Conservation (phyloP, 2,888 invertebrate species). For the Drosophila affinis region DNA sequence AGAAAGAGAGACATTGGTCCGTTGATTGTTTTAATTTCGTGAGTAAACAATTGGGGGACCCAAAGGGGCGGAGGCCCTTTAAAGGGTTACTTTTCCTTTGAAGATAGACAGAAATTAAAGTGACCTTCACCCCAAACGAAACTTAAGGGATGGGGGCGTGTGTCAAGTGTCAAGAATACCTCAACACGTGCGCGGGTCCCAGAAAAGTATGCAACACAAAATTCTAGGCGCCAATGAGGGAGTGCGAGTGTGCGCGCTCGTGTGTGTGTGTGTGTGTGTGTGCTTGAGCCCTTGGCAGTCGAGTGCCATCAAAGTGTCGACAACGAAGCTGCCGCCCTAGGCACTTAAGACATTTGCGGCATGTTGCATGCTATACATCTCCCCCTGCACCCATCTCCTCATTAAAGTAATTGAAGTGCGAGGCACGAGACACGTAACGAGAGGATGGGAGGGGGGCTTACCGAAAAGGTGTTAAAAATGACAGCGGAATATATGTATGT, state of each 20-base stretch:
- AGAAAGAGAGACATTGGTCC: constrained; percentile 40
- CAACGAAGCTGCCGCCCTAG: constrained; percentile 52
- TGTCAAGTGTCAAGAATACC: constrained; percentile 35
- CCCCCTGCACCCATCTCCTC: constrained; percentile 12
- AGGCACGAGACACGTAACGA: constrained; percentile 28
- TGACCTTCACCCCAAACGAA: constrained; percentile 71
- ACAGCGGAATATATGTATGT: constrained; percentile 45
- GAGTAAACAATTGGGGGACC: constrained; percentile 51
- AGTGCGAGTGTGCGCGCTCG: not conserved
- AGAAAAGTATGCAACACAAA: constrained; percentile 52
- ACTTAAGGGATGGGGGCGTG: constrained; percentile 19
- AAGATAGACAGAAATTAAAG: constrained; percentile 48
- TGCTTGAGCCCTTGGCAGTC: constrained; percentile 52
- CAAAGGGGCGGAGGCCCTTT: constrained; percentile 41
- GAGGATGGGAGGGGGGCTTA: not conserved
- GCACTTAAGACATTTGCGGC: constrained; percentile 73
- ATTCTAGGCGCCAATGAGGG: constrained; percentile 14
- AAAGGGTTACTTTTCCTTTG: constrained; percentile 55
- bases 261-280: constrained; percentile 9
- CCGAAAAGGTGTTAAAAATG: constrained; percentile 65
- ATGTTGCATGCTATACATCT: constrained; percentile 57
- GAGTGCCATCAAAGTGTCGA: constrained; percentile 69
- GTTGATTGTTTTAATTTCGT: constrained; percentile 71
- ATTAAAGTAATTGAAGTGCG: constrained; percentile 62
- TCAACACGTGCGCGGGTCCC: constrained; percentile 59